Percentiles rank a stretch among this genome's conserved stretches.
Evolutionary conservation across 2,888 invertebrate species (phyloP).

Genomic region (Cyaniris semiargus): DNA sequence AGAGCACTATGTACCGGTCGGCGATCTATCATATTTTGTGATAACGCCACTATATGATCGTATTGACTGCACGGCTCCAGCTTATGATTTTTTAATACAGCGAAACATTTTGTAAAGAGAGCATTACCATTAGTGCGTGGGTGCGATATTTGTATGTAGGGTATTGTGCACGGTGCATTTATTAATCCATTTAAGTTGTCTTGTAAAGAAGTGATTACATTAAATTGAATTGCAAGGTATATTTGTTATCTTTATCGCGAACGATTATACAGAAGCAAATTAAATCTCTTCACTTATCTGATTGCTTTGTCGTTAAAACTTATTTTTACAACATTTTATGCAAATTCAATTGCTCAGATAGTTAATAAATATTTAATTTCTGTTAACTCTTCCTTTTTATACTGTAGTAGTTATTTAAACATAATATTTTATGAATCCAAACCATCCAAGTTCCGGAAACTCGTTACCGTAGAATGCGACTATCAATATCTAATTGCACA

Average conservation of each 20-base stretch:
- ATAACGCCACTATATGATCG: conserved; percentile 75
- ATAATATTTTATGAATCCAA: not conserved
- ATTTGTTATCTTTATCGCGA: not conserved
- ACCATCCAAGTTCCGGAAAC: not conserved
- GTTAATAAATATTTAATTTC: too few species aligned
- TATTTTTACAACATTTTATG: not conserved
- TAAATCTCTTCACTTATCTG: not conserved
- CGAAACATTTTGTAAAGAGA: conserved; percentile 42
- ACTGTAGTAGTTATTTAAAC: too few species aligned
- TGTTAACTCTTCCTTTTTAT: too few species aligned
- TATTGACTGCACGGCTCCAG: conserved; percentile 67
- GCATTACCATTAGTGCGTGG: conserved; percentile 35
- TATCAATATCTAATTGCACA: conserved; percentile 57
- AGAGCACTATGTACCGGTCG: conserved; percentile 71
- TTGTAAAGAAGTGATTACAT: conserved; percentile 12
- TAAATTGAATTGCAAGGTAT: conserved; percentile 5
- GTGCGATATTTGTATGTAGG: conserved; percentile 36
- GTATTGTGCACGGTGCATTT: conserved; percentile 34
- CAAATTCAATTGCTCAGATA: too few species aligned
- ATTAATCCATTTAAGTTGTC: conserved; percentile 8
- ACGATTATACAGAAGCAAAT: conserved; percentile 11
- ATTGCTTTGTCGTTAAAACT: not conserved
- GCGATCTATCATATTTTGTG: conserved; percentile 81
- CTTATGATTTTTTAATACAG: conserved; percentile 52
- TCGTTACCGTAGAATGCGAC: not conserved